Percentiles rank a stretch among this genome's conserved stretches.
phyloP scores from a whole-genome alignment of 2,888 invertebrate genomes.

The Halictus ligatus region DNA sequence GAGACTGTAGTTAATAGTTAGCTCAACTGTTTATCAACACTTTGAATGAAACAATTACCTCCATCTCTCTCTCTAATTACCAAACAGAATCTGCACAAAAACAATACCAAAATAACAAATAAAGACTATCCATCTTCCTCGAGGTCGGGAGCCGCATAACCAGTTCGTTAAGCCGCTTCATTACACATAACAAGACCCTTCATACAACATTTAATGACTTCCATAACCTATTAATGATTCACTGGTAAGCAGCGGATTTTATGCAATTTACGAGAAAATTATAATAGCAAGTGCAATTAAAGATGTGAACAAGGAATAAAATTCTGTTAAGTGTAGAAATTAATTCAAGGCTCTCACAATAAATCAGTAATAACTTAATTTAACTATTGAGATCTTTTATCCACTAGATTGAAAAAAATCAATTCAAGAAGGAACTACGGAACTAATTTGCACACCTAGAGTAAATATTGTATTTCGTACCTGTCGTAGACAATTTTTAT shows the following conservation, averaged over 20 bases:
- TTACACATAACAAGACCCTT: not conserved
- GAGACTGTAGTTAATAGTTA: not conserved
- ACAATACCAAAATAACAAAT: not conserved
- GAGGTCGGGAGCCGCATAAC: not conserved
- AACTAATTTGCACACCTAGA: too few relatives aligned
- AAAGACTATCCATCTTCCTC: not conserved
- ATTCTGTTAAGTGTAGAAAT: too few relatives aligned
- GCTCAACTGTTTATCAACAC: constrained; percentile 1
- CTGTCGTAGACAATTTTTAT: not conserved
- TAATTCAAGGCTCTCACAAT: too few relatives aligned
- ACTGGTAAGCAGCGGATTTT: not conserved
- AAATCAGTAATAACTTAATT: too few relatives aligned
- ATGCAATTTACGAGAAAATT: not conserved
- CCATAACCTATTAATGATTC: not conserved
- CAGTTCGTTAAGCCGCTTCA: not conserved
- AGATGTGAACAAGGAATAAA: too few relatives aligned
- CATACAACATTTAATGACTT: not conserved
- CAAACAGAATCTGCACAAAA: not conserved
- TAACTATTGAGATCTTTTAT: too few relatives aligned
- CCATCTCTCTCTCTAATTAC: not conserved
- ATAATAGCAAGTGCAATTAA: too few relatives aligned
- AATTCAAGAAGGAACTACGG: too few relatives aligned
- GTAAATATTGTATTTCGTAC: too few relatives aligned
- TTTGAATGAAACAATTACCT: not conserved
- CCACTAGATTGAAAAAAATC: too few relatives aligned